Evolutionary conservation across 2,113 vertebrate species (phyloP), one percentile per base, ranked within the genome.

Genomic region (Anhinga rufa): DNA sequence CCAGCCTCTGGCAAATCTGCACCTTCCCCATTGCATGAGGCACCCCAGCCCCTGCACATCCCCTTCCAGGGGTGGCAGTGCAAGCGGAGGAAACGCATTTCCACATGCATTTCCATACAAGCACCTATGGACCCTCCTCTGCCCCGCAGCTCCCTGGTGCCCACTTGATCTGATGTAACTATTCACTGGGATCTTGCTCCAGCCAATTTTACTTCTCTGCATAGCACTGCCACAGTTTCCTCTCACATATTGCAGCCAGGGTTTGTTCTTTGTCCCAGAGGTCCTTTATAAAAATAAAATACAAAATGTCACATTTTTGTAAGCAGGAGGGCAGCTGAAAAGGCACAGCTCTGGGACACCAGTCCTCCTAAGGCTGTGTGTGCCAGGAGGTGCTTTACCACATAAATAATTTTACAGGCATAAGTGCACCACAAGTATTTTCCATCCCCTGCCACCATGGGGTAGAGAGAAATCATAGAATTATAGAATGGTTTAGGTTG

Each of bases 241-340:
- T 55, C 38, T 24, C 71, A 42, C 3, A 0, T 48, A 34, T 17
- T 49, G 9, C 74, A 71, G 51, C 3, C 10, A 8, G 44, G 20
- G 13, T 31, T 46, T 3, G 1, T n/a, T 49, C 57, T 34, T 48
- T 82, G 18, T 57, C 42, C 26, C 28, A 54, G 14, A n/a, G 10
- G 28, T 31, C 36, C 34, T 18, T 69, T 48, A 52, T 46, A 52
- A 89, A 85, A 78, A 52, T 26, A 66, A 93, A 82, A 54, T 16
- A n/a, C 7, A 49, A 92, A 92, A 46, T 32, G 70, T 4, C 12
- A 3, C 15, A 8, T 32, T 69, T 83, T 78, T 10, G 7, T 72
- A 65, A 71, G 58, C 6, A 1, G 29, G 25, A 61, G 26, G 12
- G 54, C 0, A 0, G 11, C 12, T 77, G 62, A 42, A 6, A 62